Evolutionary conservation across 2,888 invertebrate genomes (phyloP), one percentile per base, ranked within the genome.

Genomic region (Phyllotreta cruciferae): DNA sequence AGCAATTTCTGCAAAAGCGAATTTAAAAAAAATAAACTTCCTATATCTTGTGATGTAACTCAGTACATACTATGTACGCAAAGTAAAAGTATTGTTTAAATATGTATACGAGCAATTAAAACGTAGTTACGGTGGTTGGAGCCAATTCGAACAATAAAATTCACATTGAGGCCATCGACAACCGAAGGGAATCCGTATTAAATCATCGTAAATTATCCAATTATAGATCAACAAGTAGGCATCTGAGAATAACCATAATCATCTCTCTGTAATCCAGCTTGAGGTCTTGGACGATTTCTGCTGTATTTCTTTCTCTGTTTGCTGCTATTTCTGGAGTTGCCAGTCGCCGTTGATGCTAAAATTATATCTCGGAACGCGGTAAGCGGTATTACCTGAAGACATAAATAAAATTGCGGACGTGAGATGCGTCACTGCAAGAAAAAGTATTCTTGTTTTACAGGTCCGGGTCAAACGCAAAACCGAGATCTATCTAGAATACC

Each of bases 291-390:
- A 49, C 41, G 39, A 24, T 47, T 56, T 52, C 60, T 64, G 56
- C 36, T 60, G 38, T 41, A 60, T 45, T 45, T 52, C 38, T 35
- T 35, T 52, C 9, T 14, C 38, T 52, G 24, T 37, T 38, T 14
- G 64, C 53, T 9, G 64, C 60, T 64, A 64, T 64, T 64, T 64
- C 53, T 56, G 64, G 60, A 64, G 56, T 56, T 42, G 37, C 52
- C 24, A 49, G 60, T 50, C 42, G 44, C 49, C 24, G 35, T 14
- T 49, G 60, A 60, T 60, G 57, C 57, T 58, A 58, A 58, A 58
- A 58, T 58, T 58, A 58, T 49, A 50, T 58, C 35, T 49, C 57
- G 56, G 56, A 62, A 56, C 52, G 62, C 35, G 34, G 55, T 39
- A 62, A 56, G 62, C 39, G 44, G 62, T 57, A 57, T 45, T 53